Base-by-base conservation (phyloP, 2,113 vertebrate genomes). In the Spea multiplicata region DNA sequence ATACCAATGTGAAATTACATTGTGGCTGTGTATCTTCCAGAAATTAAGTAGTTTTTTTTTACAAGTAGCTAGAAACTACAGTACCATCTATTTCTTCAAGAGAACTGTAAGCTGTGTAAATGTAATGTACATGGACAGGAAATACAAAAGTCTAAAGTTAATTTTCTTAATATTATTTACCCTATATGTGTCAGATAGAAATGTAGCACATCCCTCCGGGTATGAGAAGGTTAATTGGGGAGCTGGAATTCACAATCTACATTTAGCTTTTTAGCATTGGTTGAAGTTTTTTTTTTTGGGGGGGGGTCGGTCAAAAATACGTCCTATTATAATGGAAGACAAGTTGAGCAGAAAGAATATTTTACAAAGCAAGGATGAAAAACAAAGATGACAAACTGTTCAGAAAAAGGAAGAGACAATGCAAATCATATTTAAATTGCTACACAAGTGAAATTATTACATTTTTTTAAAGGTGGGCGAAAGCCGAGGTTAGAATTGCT, bases 401-500 rank as follows among this genome's bases (percentile, higher is more conserved):
- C 47, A 68, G 30, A 78, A 64, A 72, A 10, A 80, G 65, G 71
- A 49, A 62, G 65, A 61, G 71, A 66, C 13, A 78, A 52, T 4
- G 78, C 64, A 68, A 80, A 80, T 74, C 73, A 73, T 80, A 80
- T 80, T 80, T 73, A 74, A 74, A 80, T 80, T 80, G 78, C 78
- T 73, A 47, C 62, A 66, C 14, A 74, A 80, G 71, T 80, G 52
- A 80, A 74, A 80, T 80, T 80, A 80, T 72, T 66, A 46, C 50
- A 44, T 66, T 74, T 66, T 68, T 52, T 73, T 73, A 45, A 52
- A 57, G 61, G 65, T 52, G 62, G 72, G 72, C 65, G 72, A 52
- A 13, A 59, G 55, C 14, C 10, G 52, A 46, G 46, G 68, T 73
- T 72, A 80, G 59, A 70, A 76, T 76, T 79, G 80, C 78, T 83